Evolutionary conservation across 2,113 vertebrate species (phyloP), one percentile per base, ranked within the genome.

Genomic region (Pituophis catenifer): DNA sequence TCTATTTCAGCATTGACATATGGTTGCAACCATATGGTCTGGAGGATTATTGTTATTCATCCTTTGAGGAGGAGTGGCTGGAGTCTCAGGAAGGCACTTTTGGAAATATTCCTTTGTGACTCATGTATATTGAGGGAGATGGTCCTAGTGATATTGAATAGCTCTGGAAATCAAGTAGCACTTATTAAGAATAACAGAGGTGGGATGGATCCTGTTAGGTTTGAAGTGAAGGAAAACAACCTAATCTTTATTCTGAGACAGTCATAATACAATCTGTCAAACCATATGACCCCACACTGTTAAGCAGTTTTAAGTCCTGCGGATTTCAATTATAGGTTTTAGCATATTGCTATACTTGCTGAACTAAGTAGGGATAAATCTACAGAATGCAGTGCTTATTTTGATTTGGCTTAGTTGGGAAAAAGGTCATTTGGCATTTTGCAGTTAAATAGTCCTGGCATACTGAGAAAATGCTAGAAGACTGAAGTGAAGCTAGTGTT

Each of bases 121-220:
- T 38, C 33, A 85, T 13, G 33, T 93, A 89, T 52, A 10, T 44
- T 17, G 33, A 33, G 4, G 65, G 57, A 58, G 50, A 81, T 48
- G n/a, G 88, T 53, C 24, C 33, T 29, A 90, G 93, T 87, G 92
- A 88, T 90, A 94, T 54, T 13, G 24, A 88, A 92, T 86, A 70
- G 54, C 15, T 65, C 50, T 11, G 15, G 90, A 70, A 88, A 86
- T 92, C 75, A 92, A 86, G 50, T 11, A 70, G 53, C 13, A 17
- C 29, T 52, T 57, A 23, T 44, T 53, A 53, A 92, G 48, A 89
- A 29, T 24, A 88, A 38, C 33, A 50, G 85, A 70, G 19, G 19
- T 5, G 52, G 62, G 88, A 85, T 59, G 53, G 50, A 48, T 19
- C 17, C 23, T 15, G 33, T 88, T 13, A 62, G 58, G 10, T 90